Base-by-base conservation (phyloP, 2,113 vertebrate species). In the Solea senegalensis region DNA sequence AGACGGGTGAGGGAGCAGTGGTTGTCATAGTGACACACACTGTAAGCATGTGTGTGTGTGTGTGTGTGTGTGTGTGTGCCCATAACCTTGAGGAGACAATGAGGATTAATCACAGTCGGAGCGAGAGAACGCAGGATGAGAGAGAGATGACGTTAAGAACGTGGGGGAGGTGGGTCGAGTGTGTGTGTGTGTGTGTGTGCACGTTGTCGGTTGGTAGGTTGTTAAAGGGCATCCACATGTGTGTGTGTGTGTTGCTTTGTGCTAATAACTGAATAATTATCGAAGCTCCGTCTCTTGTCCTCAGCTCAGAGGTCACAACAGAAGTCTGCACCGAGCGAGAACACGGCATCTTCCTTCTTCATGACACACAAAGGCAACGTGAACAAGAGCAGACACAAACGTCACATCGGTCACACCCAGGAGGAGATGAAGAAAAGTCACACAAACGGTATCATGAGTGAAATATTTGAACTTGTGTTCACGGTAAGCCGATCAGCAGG, bases 71-170 rank as follows among this genome's bases (percentile, higher is more conserved):
- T 40, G 78, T 72, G 77, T 44, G 66, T 57, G 68, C 13, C 60
- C 49, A 58, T 91, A 90, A 92, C 90, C 90, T 91, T 92, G 88
- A 91, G 72, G 83, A 89, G 88, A 91, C 88, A 89, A 92, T 89
- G 88, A 90, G 88, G 87, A 90, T 92, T 91, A 91, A 91, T 91
- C 88, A 90, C 73, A 82, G 81, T 67, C 84, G 71, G 70, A 86
- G 76, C 73, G 82, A 34, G 34, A 87, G 83, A 86, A 74, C 72
- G 80, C 68, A 65, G 77, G 79, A 83, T 65, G 85, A 84, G 77
- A 46, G 58, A 74, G 72, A 69, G 75, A 85, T 84, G 82, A 81
- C 41, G 67, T 65, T 57, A 60, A 65, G 80, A 67, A 74, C 2
- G 39, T 12, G 53, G 41, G 59, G 68, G 81, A 62, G 57, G 48